Evolutionary conservation across 2,888 invertebrate species (phyloP), one percentile per base, ranked within the genome.

Genomic region (Mythimna loreyi): DNA sequence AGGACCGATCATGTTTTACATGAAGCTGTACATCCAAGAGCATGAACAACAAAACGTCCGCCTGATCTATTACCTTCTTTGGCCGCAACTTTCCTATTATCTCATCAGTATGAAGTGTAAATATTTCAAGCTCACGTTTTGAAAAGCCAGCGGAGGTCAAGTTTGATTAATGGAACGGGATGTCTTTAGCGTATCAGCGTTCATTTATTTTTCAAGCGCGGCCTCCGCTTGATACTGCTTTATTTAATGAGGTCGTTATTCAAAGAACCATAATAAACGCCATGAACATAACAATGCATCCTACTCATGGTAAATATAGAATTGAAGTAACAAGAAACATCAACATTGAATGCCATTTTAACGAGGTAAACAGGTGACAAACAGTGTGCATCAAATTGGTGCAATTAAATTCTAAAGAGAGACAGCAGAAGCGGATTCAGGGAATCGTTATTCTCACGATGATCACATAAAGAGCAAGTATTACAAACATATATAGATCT

Each of bases 131-230:
- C 62, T 62, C 70, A 75, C 75, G 69, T 72, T 83, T 78, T 72
- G 76, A 79, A 80, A 84, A 77, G 61, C 49, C 58, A 59, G 69
- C 62, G 19, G 66, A 72, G 85, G 84, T 89, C 85, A 87, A 81
- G 75, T 85, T 87, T 88, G 89, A 90, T 89, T 86, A 87, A 91
- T 89, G 87, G 85, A 83, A 76, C 75, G 61, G 75, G 56, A 80
- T 86, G 81, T 86, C 85, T 87, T 86, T 87, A 88, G 82, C 80
- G 75, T 85, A 83, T 83, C 81, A 74, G 74, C 78, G 79, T 72
- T 82, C 88, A 87, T 90, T 89, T 86, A 86, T 90, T 89, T 85
- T 82, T 71, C 70, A 67, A 80, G 78, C 70, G 75, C 74, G 78
- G 81, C 77, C 72, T 78, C 75, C 74, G 53, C 60, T 83, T 77